These are phyloP conservation scores for Suncus etruscus DNA, from an alignment of 2,113 vertebrate genomes.

Conservation along the genomic window DNA sequence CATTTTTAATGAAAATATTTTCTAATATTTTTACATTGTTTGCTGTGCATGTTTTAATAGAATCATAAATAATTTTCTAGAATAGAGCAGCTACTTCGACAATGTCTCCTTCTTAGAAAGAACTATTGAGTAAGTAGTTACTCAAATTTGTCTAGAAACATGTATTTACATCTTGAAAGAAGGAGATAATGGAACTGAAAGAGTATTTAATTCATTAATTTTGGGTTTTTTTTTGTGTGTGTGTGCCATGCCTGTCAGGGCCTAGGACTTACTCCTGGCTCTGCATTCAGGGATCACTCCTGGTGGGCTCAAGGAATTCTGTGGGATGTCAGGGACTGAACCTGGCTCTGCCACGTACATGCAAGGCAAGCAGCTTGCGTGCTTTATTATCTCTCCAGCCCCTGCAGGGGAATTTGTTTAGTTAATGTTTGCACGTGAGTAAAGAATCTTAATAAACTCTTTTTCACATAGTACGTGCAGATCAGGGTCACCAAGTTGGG, in stretches of 20 bases:
- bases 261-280: too few species aligned
- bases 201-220: not conserved
- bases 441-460: constrained; percentile 13
- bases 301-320: too few species aligned
- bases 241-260: too few species aligned
- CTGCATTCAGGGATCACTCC: too few species aligned
- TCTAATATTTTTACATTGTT: constrained; percentile 48
- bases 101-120: constrained; percentile 53
- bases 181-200: constrained; percentile 7
- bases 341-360: too few species aligned
- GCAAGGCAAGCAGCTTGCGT: too few species aligned
- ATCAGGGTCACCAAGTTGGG: constrained; percentile 12
- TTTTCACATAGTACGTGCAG: not conserved
- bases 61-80: constrained; percentile 49
- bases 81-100: not conserved
- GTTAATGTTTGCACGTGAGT: not conserved
- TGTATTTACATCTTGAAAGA: not conserved
- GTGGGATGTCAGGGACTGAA: too few species aligned
- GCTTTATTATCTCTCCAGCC: too few species aligned
- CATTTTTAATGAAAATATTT: constrained; percentile 23
- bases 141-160: not conserved
- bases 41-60: not conserved
- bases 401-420: not conserved
- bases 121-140: not conserved
- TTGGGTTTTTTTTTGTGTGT: not conserved